Conservation (phyloP, 2,113 vertebrate species). For the Ifrita kowaldi region DNA sequence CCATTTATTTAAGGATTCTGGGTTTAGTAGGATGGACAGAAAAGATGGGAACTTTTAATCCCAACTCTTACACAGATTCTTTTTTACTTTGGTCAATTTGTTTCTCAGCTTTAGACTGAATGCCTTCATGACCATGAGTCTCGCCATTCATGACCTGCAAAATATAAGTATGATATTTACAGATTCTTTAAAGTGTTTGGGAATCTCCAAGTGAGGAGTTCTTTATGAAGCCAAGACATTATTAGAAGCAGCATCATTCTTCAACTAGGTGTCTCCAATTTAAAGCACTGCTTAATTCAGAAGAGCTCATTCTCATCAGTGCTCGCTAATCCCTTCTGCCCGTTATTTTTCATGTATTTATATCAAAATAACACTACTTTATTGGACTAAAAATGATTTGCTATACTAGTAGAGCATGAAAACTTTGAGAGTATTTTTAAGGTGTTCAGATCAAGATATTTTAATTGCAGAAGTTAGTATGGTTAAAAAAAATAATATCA, state of each 20-base stretch:
- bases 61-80: not conserved
- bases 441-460: not conserved
- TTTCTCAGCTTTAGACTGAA: not conserved
- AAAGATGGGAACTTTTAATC: not conserved
- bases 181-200: not conserved
- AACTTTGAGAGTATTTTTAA: conserved; percentile 33
- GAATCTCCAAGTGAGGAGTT: not conserved
- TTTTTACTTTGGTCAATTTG: not conserved
- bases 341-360: not conserved
- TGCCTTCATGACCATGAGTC: not conserved
- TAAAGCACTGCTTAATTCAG: not conserved
- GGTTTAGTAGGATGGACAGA: not conserved
- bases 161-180: not conserved
- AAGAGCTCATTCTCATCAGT: not conserved
- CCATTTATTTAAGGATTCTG: not conserved
- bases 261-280: not conserved
- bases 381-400: not conserved
- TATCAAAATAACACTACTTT: conserved; percentile 5
- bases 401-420: not conserved
- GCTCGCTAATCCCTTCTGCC: not conserved
- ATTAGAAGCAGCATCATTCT: not conserved
- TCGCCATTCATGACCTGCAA: not conserved
- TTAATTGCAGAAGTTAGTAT: not conserved
- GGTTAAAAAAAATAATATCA: too few relatives aligned
- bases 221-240: not conserved